Evolutionary conservation across 2,797 vertebrate species (phyloP), one percentile per base, ranked within the genome.

Genomic region (Chelon labrosus): DNA sequence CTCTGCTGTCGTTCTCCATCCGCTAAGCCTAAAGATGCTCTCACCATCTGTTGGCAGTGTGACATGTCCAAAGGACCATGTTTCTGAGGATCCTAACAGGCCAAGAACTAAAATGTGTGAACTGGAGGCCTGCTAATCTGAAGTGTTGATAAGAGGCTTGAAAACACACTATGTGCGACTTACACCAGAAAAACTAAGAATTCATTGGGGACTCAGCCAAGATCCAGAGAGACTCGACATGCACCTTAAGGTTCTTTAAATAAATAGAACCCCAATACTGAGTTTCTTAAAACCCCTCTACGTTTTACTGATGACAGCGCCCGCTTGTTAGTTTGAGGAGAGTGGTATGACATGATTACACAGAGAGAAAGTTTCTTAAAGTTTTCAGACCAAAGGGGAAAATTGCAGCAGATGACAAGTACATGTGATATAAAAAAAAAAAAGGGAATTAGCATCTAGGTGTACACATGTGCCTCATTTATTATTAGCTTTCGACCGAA

Each of bases 1-100:
- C 51, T 83, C 69, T 60, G 77, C 88, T 73, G 85, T 79, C 85
- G 69, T 75, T 75, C 84, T 88, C 77, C 75, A 75, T 87, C 76
- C 74, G 57, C 84, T 79, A 59, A 85, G 83, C 73, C 77, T 84
- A 89, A 91, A 90, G 88, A 92, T 84, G 89, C 84, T 91, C 84
- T 61, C 73, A 87, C 94, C 94, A 94, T 95, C 93, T 94, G 93
- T 86, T 82, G 82, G 80, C 83, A 80, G 81, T 84, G 88, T 85
- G 90, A 80, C 89, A 79, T 80, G 87, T 90, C 91, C 89, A 93
- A 88, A 92, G 85, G 85, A 87, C 80, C 91, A 80, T 92, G 92
- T 88, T 93, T 92, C 79, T 55, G 75, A 66, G 88, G 80, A 85
- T 90, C 83, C 69, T 85, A 86, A 91, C 89, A 83, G 87, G 92